Base-by-base conservation (phyloP, 2,888 invertebrate species). In the Chymomyza caudatula region DNA sequence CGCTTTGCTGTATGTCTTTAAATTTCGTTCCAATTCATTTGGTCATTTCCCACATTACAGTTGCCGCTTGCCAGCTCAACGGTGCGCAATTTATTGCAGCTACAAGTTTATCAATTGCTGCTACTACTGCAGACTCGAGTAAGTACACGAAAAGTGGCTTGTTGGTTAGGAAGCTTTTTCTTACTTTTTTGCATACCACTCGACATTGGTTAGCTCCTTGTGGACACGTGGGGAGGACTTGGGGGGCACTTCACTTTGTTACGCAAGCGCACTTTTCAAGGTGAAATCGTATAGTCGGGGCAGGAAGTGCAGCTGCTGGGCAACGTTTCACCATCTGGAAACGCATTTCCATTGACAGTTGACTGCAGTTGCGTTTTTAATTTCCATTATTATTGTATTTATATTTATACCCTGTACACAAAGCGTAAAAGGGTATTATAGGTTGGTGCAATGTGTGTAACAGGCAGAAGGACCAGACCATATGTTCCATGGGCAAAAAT, bases 161-260 rank as follows among this genome's bases (percentile, higher is more conserved):
- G 77, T 68, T 78, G 76, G 79, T 78, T 76, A 85, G 73, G 44
- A 25, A 64, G 58, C 29, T 37, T 8, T 37, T 8, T 37, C 1
- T 8, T 29, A 8, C 52, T 55, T 55, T 66, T 84, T 85, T 68
- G 79, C 85, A 82, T 78, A 63, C 54, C 65, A 60, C 65, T 57
- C 11, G 56, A 37, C 15, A 59, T 51, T 13, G 6, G 20, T n/a
- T 22, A 23, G 43, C 17, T 49, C n/a, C 23, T 22, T 54, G 42
- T 17, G 29, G 29, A 3, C 29, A 25, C 25, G 4, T 25, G 29
- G 29, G 29, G 29, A n/a, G 57, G 71, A 56, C 57, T 25, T 47
- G 56, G 51, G 71, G 55, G 56, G 63, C 64, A 59, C 59, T 17
- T 17, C 15, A 20, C 23, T 23, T 23, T 62, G 62, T 80, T 80